These are phyloP conservation scores for Eupithecia inturbata DNA, from an alignment of 2,888 invertebrate genomes.

Conservation along the genomic window DNA sequence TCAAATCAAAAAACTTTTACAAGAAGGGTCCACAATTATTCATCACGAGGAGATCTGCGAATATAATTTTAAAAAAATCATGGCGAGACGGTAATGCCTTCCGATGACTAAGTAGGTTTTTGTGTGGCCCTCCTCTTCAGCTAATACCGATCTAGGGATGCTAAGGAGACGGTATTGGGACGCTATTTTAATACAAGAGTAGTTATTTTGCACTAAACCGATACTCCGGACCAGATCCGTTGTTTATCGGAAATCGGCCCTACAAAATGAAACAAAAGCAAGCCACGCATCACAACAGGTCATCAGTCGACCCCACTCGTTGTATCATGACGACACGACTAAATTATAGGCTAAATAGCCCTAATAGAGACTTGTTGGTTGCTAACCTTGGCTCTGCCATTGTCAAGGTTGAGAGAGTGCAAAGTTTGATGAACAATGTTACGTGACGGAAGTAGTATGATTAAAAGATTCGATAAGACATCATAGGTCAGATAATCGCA, in stretches of 20 bases:
- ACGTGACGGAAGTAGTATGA: slow-evolving; percentile 16
- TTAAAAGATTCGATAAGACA: slow-evolving; percentile 4
- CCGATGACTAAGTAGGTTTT: neutral
- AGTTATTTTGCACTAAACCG: too few species aligned
- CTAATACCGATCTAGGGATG: too few species aligned
- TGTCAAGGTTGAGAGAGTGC: slow-evolving; percentile 27
- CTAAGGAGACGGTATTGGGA: too few species aligned
- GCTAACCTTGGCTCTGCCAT: slow-evolving; percentile 28
- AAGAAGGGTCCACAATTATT: neutral
- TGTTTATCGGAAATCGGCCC: neutral
- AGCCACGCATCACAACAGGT: slow-evolving; percentile 4
- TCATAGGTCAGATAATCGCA: neutral
- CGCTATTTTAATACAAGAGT: too few species aligned
- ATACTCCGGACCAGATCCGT: neutral
- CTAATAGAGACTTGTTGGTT: slow-evolving; percentile 33
- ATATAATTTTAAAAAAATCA: neutral
- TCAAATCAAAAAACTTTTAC: neutral
- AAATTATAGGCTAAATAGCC: slow-evolving; percentile 25
- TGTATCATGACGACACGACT: slow-evolving; percentile 10
- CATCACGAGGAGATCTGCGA: neutral
- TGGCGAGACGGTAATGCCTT: neutral
- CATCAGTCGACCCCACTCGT: slow-evolving; percentile 7
- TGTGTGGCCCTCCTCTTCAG: neutral
- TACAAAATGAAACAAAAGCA: slow-evolving; percentile 3
- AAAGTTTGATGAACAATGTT: slow-evolving; percentile 13